Conservation (phyloP, 2,888 invertebrate species). For the Ctena decussata region DNA sequence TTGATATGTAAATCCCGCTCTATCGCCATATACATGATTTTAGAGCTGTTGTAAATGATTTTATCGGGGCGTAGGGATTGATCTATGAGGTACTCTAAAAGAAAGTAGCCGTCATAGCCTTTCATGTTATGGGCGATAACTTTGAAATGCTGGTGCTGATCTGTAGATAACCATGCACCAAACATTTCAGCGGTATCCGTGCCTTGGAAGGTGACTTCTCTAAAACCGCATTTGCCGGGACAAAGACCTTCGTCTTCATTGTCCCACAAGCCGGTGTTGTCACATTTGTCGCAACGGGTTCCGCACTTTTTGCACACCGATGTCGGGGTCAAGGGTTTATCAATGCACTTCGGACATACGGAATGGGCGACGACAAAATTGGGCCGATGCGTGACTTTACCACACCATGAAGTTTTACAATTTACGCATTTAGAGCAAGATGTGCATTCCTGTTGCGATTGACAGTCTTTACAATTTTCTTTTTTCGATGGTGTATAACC, state of each 20-base stretch:
- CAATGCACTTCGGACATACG: neutral
- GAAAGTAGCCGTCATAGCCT: too few species aligned
- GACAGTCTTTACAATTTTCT: constrained; percentile 24
- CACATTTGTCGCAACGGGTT: neutral
- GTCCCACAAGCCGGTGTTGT: neutral
- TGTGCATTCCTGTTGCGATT: too few species aligned
- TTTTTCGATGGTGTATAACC: constrained; percentile 25
- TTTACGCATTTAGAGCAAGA: neutral
- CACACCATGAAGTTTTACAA: constrained; percentile 12
- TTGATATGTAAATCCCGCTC: too few species aligned
- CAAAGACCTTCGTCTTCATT: constrained; percentile 31
- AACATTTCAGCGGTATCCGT: constrained; percentile 22
- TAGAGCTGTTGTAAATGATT: too few species aligned
- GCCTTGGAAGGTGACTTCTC: constrained; percentile 42
- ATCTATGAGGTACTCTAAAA: too few species aligned
- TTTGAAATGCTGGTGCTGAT: constrained; percentile 22
- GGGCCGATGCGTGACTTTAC: neutral
- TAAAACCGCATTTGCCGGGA: constrained; percentile 41
- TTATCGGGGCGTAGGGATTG: neutral
- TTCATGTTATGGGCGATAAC: too few species aligned
- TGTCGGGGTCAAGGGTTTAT: neutral
- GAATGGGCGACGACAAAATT: constrained; percentile 18
- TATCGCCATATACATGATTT: too few species aligned
- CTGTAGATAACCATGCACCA: constrained; percentile 36
- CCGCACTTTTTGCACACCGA: constrained; percentile 22